phyloP scores from a whole-genome alignment of 2,797 vertebrate genomes.

The Mastacembelus armatus region DNA sequence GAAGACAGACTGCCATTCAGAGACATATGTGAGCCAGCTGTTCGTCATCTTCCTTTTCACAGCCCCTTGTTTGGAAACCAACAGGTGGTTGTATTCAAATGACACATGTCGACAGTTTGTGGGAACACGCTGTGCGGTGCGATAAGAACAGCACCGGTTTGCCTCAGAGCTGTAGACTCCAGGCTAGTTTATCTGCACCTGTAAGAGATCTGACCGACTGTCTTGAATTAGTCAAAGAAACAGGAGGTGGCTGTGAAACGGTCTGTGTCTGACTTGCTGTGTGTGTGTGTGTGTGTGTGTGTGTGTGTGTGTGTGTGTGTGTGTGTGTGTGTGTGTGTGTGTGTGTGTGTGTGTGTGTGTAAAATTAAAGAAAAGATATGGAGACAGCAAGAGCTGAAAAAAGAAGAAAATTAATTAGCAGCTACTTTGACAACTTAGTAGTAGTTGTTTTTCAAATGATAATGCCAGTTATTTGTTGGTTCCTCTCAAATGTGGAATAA shows the following conservation, averaged over 20 bases:
- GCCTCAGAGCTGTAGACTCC: slow-evolving; percentile 25
- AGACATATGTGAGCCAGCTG: slow-evolving; percentile 53
- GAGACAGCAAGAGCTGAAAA: no score
- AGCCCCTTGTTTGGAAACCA: slow-evolving; percentile 9
- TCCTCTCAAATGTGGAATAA: no score
- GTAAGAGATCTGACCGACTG: slow-evolving; percentile 61
- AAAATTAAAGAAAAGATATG: slow-evolving; percentile 1
- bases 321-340: not conserved
- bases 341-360: slow-evolving; percentile 9
- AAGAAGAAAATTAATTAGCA: no score
- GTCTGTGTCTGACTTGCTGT: not conserved
- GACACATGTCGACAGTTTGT: slow-evolving; percentile 50
- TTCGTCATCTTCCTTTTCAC: slow-evolving; percentile 26
- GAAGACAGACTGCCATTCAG: slow-evolving; percentile 24
- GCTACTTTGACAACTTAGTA: no score
- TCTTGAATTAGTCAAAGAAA: slow-evolving; percentile 74
- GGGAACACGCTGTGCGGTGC: slow-evolving; percentile 6
- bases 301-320: slow-evolving; percentile 9
- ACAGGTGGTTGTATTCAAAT: slow-evolving; percentile 53
- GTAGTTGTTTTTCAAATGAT: no score
- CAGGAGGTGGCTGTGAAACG: slow-evolving; percentile 65
- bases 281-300: slow-evolving; percentile 13
- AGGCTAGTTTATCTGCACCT: slow-evolving; percentile 46
- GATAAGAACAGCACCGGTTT: slow-evolving; percentile 32
- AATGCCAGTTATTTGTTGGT: no score